Evolutionary conservation across 1,140 invertebrate genomes (phyloP).

Genomic region (Laupala kohalensis): DNA sequence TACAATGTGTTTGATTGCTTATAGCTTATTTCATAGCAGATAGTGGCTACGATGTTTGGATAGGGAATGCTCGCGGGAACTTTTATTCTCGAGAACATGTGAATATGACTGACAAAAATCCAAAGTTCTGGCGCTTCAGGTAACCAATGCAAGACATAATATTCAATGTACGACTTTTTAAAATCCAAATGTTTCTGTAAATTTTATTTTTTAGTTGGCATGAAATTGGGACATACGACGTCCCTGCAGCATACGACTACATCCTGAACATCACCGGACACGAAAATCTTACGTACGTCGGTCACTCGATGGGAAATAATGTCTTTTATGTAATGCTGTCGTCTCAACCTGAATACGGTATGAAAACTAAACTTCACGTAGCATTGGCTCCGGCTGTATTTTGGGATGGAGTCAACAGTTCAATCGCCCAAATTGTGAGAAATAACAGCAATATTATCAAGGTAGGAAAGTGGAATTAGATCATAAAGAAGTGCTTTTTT

Average conservation of each 20-base stretch:
- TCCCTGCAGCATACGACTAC: conserved; percentile 53
- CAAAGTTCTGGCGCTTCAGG: conserved; percentile 34
- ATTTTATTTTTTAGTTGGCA: conserved; percentile 34
- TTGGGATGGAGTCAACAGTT: background rate
- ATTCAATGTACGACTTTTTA: conserved; percentile 25
- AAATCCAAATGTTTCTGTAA: background rate
- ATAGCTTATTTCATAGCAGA: conserved; percentile 30
- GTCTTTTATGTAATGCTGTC: conserved; percentile 46
- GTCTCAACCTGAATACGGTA: conserved; percentile 45
- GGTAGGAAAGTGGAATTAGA: no score
- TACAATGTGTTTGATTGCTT: no score
- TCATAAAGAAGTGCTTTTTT: no score
- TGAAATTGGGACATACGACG: conserved; percentile 54
- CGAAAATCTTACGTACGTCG: conserved; percentile 44
- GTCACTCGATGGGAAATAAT: conserved; percentile 53
- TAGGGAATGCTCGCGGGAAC: conserved; percentile 33
- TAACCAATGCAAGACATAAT: conserved; percentile 14
- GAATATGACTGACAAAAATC: conserved; percentile 21
- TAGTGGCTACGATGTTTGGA: conserved; percentile 32
- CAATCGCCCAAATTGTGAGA: background rate
- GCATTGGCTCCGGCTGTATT: conserved; percentile 52
- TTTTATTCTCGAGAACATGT: conserved; percentile 26
- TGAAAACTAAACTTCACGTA: conserved; percentile 47
- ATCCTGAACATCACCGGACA: conserved; percentile 39
- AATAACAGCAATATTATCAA: background rate